phyloP scores from a whole-genome alignment of 2,797 vertebrate genomes.

The Argyrosomus regius region DNA sequence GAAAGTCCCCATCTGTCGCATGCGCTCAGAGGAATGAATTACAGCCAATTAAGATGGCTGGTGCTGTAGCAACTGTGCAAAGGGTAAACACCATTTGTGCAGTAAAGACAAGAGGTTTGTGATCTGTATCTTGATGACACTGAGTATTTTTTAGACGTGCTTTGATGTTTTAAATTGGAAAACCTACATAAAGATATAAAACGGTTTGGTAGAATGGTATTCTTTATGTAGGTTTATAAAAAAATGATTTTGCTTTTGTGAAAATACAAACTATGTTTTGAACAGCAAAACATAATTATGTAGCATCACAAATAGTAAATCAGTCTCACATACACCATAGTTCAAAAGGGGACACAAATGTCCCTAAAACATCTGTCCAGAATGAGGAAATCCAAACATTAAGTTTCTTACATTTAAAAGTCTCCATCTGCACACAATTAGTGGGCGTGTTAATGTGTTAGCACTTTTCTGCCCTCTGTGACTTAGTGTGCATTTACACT shows the following conservation, averaged over 20 bases:
- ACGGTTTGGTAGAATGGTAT: neutral
- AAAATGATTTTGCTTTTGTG: neutral
- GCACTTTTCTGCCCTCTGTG: slow-evolving; percentile 11
- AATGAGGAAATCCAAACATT: neutral
- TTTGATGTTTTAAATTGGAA: slow-evolving; percentile 6
- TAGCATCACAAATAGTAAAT: neutral
- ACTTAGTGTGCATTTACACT: neutral
- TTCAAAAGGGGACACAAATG: slow-evolving; percentile 1
- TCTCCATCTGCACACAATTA: slow-evolving; percentile 25
- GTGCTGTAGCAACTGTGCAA: slow-evolving; percentile 57
- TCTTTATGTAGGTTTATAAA: too few species aligned
- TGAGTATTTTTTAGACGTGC: slow-evolving; percentile 4
- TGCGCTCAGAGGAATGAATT: slow-evolving; percentile 64
- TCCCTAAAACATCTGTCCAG: slow-evolving; percentile 11
- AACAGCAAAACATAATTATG: neutral
- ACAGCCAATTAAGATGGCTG: slow-evolving; percentile 70
- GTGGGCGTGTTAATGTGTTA: neutral
- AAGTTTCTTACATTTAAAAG: neutral
- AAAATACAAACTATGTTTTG: neutral
- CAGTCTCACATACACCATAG: neutral
- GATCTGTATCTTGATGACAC: slow-evolving; percentile 20
- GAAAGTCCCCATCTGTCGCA: slow-evolving; percentile 68
- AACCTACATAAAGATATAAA: neutral
- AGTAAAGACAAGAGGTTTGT: slow-evolving; percentile 39
- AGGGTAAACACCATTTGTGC: slow-evolving; percentile 67